A percentile compares a stretch with the other conserved stretches of the same genome.
Evolutionary conservation across 2,888 invertebrate species (phyloP).

Genomic region (Sipha maydis): DNA sequence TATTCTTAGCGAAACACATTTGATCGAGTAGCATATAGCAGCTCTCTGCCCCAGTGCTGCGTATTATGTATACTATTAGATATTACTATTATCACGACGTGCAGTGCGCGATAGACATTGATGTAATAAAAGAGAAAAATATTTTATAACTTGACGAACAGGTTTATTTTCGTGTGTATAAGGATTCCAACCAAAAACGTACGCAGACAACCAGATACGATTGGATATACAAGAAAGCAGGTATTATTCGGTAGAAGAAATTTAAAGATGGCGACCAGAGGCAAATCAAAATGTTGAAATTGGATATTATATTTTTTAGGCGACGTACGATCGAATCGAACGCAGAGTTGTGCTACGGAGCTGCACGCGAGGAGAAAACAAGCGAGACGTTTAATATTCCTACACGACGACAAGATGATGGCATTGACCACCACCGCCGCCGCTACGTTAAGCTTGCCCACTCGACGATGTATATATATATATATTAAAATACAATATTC

Average conservation of each 20-base stretch:
- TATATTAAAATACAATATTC: too few species aligned
- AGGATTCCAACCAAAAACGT: conserved; percentile 10
- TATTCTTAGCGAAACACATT: not conserved
- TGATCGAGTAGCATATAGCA: not conserved
- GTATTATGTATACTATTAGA: too few species aligned
- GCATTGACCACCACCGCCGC: too few species aligned
- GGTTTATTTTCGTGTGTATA: not conserved
- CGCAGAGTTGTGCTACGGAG: too few species aligned
- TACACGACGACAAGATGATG: too few species aligned
- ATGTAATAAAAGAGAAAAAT: conserved; percentile 2
- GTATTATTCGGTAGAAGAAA: not conserved
- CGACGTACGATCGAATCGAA: too few species aligned
- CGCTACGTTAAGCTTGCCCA: too few species aligned
- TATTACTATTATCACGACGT: not conserved
- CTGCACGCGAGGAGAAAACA: too few species aligned
- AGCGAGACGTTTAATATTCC: too few species aligned
- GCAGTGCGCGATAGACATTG: not conserved
- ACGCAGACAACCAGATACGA: not conserved
- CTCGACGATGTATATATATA: too few species aligned
- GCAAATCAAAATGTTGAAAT: not conserved
- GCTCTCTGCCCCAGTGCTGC: not conserved
- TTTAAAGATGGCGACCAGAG: not conserved
- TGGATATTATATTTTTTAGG: not conserved
- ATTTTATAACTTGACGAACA: conserved; percentile 23
- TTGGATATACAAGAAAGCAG: not conserved